Conservation (phyloP, 1,140 invertebrate species). For the Atta cephalotes region DNA sequence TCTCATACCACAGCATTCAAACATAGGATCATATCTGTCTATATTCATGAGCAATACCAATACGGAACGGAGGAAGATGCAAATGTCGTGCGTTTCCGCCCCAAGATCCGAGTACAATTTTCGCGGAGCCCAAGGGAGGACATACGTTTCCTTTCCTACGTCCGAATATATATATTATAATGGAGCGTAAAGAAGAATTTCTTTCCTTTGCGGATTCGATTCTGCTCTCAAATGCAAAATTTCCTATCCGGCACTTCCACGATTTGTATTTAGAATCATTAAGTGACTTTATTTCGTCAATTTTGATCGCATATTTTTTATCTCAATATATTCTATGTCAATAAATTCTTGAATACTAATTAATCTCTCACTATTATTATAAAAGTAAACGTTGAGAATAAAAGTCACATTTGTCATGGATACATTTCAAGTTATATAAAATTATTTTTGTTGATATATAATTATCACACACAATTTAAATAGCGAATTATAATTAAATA, state of each 20-base stretch:
- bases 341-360: slow-evolving; percentile 4
- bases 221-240: slow-evolving; percentile 51
- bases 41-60: slow-evolving; percentile 78
- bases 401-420: neutral
- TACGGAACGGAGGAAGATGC: slow-evolving; percentile 70
- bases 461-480: neutral
- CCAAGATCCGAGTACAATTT: slow-evolving; percentile 74
- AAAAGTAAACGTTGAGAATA: neutral
- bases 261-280: slow-evolving; percentile 47
- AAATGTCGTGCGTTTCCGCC: slow-evolving; percentile 75
- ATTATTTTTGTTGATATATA: slow-evolving; percentile 20
- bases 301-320: neutral
- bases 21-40: slow-evolving; percentile 78
- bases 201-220: slow-evolving; percentile 69
- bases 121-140: slow-evolving; percentile 73
- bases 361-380: neutral
- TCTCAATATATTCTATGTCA: neutral
- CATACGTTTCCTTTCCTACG: slow-evolving; percentile 74
- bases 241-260: neutral
- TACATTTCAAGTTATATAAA: slow-evolving; percentile 19
- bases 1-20: slow-evolving; percentile 70
- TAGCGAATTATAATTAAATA: neutral
- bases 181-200: slow-evolving; percentile 74
- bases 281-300: slow-evolving; percentile 18
- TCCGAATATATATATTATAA: slow-evolving; percentile 77